Evolutionary conservation across 2,797 vertebrate genomes (phyloP).

Genomic region (Poeciliopsis gracilis): DNA sequence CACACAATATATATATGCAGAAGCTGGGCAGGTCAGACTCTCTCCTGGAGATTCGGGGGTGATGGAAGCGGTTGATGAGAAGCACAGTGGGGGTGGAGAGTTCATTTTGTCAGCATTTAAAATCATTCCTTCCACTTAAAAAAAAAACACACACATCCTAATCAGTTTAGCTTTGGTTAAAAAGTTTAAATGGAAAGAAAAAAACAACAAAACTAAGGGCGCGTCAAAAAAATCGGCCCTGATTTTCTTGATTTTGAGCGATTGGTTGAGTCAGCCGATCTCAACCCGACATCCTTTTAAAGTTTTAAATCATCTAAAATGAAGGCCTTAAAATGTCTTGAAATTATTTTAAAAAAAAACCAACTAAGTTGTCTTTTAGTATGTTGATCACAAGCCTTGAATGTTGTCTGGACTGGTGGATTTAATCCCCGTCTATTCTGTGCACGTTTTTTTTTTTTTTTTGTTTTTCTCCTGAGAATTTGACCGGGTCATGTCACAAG

Average conservation of each 20-base stretch:
- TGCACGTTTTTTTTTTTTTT: too few relatives aligned
- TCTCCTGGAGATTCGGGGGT: constrained; percentile 58
- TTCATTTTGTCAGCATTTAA: constrained; percentile 66
- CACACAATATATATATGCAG: constrained; percentile 2
- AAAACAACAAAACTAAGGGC: not conserved
- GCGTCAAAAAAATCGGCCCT: not conserved
- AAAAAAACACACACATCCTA: not conserved
- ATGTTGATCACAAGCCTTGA: too few relatives aligned
- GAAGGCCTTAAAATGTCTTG: too few relatives aligned
- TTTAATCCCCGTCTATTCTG: too few relatives aligned
- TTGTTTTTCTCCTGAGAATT: too few relatives aligned
- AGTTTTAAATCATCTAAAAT: too few relatives aligned
- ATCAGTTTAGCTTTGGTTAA: not conserved
- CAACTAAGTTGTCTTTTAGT: too few relatives aligned
- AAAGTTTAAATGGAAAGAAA: not conserved
- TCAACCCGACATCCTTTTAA: not conserved
- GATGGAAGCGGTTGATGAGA: constrained; percentile 29
- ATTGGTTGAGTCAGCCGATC: not conserved
- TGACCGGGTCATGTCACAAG: too few relatives aligned
- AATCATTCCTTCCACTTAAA: constrained; percentile 26
- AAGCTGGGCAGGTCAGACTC: constrained; percentile 43
- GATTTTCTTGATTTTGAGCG: not conserved
- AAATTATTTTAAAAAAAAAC: too few relatives aligned
- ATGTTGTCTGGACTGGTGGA: too few relatives aligned
- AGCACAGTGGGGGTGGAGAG: constrained; percentile 52